These are phyloP conservation scores for Isurus oxyrinchus DNA, from an alignment of 2,113 vertebrate species.

Conservation along the genomic window DNA sequence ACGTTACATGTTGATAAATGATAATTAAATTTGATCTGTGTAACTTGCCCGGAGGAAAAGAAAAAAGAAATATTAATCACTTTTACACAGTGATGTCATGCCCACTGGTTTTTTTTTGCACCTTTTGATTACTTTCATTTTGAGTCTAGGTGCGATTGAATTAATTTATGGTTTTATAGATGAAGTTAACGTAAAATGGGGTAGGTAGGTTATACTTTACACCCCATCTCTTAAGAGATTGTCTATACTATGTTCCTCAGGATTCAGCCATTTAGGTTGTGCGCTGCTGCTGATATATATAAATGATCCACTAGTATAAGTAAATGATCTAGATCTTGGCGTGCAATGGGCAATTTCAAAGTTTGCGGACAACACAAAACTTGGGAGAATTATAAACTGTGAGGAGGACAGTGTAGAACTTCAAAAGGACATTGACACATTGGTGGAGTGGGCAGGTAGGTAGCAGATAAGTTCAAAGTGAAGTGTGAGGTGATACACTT, in stretches of 20 bases:
- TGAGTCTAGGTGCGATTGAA: neutral
- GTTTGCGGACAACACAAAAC: no score
- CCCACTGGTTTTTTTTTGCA: neutral
- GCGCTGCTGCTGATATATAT: neutral
- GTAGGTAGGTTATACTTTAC: neutral
- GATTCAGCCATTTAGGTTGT: neutral
- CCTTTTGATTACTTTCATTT: neutral
- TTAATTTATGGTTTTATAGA: neutral
- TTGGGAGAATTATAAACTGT: no score
- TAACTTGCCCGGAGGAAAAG: neutral
- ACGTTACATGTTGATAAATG: conserved; percentile 9
- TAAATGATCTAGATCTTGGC: no score
- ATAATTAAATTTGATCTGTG: conserved; percentile 6
- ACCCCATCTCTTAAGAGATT: no score
- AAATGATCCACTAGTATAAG: no score
- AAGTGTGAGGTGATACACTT: no score
- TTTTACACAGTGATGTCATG: neutral
- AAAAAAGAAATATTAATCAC: neutral
- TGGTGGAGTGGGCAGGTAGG: no score
- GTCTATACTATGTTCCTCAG: neutral
- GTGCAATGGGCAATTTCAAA: no score
- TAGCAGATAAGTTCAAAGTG: no score
- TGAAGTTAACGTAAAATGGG: neutral
- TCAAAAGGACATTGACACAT: no score
- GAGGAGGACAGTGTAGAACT: no score